These are phyloP conservation scores for Pungitius pungitius DNA, from an alignment of 2,113 vertebrate species.

Conservation along the genomic window DNA sequence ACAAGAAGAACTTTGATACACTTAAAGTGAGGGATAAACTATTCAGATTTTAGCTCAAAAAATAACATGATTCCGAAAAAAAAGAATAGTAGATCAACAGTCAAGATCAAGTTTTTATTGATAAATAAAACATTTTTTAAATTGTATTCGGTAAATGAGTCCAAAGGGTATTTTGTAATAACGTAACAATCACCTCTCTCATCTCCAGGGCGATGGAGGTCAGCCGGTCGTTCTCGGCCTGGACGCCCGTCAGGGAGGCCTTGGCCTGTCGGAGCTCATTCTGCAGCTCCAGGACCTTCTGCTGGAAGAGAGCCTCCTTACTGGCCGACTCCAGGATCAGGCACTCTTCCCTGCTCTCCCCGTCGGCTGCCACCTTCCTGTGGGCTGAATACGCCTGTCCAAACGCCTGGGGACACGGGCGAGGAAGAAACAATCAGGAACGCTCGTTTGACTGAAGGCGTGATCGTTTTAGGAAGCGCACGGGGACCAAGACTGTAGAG, in stretches of 20 bases:
- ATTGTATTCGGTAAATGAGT: background rate
- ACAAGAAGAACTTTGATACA: background rate
- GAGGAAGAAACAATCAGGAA: background rate
- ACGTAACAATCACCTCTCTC: conserved; percentile 84
- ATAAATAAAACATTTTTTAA: background rate
- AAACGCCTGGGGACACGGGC: conserved; percentile 85
- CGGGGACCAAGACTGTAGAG: background rate
- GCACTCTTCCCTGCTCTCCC: conserved; percentile 96
- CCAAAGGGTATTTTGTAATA: background rate
- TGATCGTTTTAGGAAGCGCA: background rate
- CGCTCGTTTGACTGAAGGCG: background rate
- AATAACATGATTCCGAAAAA: background rate
- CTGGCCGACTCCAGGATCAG: conserved; percentile 96
- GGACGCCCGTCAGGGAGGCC: conserved; percentile 85
- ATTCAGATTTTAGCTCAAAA: background rate
- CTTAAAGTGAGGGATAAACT: background rate
- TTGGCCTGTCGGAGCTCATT: conserved; percentile 91
- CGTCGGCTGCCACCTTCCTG: conserved; percentile 96
- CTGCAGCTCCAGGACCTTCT: conserved; percentile 94
- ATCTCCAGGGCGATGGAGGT: conserved; percentile 88
- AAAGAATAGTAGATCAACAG: background rate
- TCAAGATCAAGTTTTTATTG: background rate
- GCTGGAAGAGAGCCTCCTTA: conserved; percentile 95
- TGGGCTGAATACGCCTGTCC: conserved; percentile 95
- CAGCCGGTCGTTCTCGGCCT: conserved; percentile 93